Percentiles rank a stretch among this genome's conserved stretches.
phyloP scores from a whole-genome alignment of 2,797 vertebrate genomes.

The Chloroceryle amazona region DNA sequence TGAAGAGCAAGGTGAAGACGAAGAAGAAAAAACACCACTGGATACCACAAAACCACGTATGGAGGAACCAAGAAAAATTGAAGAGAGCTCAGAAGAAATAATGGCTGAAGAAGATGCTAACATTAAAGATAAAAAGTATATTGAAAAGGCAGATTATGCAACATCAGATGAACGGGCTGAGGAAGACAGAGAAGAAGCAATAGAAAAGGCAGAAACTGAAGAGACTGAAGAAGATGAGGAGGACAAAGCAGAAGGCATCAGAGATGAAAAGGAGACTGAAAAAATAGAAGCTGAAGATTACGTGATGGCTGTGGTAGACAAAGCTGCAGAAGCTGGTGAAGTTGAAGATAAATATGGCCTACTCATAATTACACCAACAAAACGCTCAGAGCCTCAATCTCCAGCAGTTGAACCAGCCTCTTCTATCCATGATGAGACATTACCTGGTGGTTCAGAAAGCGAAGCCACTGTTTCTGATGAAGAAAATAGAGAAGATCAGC shows the following conservation, averaged over 20 bases:
- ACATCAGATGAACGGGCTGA: slow-evolving; percentile 75
- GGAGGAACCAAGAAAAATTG: slow-evolving; percentile 33
- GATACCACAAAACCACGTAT: neutral
- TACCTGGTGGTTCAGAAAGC: slow-evolving; percentile 89
- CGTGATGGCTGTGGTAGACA: slow-evolving; percentile 81
- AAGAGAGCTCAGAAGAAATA: slow-evolving; percentile 60
- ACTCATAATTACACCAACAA: slow-evolving; percentile 79
- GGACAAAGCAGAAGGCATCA: slow-evolving; percentile 77
- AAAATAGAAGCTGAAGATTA: slow-evolving; percentile 77
- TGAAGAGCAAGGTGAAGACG: slow-evolving; percentile 84
- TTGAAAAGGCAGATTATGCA: slow-evolving; percentile 77
- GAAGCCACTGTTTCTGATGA: slow-evolving; percentile 92
- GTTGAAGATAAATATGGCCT: slow-evolving; percentile 77
- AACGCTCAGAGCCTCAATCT: slow-evolving; percentile 85
- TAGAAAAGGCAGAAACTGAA: slow-evolving; percentile 81
- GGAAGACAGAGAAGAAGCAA: slow-evolving; percentile 79
- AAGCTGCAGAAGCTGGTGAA: slow-evolving; percentile 76
- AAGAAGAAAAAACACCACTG: slow-evolving; percentile 64
- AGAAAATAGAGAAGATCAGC: slow-evolving; percentile 90
- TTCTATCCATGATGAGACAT: slow-evolving; percentile 89
- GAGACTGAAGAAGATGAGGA: slow-evolving; percentile 81
- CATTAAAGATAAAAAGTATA: slow-evolving; percentile 47
- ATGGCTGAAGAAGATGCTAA: slow-evolving; percentile 56
- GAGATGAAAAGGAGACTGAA: slow-evolving; percentile 76
- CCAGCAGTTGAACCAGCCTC: slow-evolving; percentile 84